Conservation (phyloP, 2,797 vertebrate genomes). For the Lutjanus campechanus region DNA sequence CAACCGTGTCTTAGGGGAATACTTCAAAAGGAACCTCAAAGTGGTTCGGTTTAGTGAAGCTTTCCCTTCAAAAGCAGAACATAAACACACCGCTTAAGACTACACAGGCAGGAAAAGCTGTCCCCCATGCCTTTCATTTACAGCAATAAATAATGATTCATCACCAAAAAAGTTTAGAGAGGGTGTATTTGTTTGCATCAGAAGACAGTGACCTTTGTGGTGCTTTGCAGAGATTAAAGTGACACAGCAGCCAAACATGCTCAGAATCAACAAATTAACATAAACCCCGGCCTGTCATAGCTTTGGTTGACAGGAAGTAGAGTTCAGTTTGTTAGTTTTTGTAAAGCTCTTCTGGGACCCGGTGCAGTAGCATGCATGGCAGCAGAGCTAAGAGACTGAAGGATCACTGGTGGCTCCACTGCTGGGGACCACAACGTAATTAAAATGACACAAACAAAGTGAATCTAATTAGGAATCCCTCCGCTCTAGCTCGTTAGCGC, state of each 20-base stretch:
- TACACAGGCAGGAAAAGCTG: constrained; percentile 81
- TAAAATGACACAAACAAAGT: constrained; percentile 95
- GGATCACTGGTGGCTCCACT: constrained; percentile 86
- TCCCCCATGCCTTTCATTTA: constrained; percentile 83
- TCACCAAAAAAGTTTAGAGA: constrained; percentile 82
- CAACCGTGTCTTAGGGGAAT: constrained; percentile 82
- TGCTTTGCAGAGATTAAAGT: constrained; percentile 77
- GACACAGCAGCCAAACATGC: constrained; percentile 73
- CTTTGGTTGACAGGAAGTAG: constrained; percentile 62
- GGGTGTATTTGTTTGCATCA: constrained; percentile 80
- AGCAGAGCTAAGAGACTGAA: constrained; percentile 76
- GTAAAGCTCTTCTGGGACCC: constrained; percentile 72
- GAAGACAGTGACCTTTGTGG: constrained; percentile 79
- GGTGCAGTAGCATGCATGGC: constrained; percentile 56
- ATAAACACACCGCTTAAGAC: constrained; percentile 82
- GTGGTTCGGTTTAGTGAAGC: constrained; percentile 82
- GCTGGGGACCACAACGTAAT: constrained; percentile 90
- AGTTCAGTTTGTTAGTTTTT: constrained; percentile 67
- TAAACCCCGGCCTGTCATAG: constrained; percentile 64
- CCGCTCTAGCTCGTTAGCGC: constrained; percentile 89
- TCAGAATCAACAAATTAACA: constrained; percentile 79
- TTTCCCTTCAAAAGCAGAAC: constrained; percentile 82
- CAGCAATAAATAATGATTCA: constrained; percentile 83
- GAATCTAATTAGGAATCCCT: constrained; percentile 93
- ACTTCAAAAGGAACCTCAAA: constrained; percentile 86